phyloP scores from a whole-genome alignment of 2,888 invertebrate genomes.

The Acanthococcus lagerstroemiae region DNA sequence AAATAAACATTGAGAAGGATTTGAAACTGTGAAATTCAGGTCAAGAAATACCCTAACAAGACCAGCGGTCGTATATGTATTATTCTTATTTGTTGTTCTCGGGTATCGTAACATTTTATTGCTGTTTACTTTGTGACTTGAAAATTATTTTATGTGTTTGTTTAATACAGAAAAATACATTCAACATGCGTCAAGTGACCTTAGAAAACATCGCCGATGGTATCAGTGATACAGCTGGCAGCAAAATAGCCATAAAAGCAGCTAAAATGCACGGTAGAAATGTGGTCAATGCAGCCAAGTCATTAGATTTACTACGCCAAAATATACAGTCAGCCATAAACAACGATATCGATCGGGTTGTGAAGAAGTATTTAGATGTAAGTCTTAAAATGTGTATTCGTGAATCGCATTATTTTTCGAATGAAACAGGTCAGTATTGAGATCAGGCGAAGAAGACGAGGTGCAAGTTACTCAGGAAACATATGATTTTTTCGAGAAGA shows the following conservation, averaged over 20 bases:
- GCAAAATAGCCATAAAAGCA: slow-evolving; percentile 44
- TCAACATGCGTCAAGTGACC: slow-evolving; percentile 60
- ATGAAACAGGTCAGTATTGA: too few species aligned
- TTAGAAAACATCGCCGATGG: slow-evolving; percentile 51
- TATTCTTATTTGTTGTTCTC: background rate
- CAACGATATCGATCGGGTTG: slow-evolving; percentile 64
- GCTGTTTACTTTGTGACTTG: background rate
- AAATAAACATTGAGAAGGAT: too few species aligned
- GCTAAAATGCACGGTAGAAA: slow-evolving; percentile 43
- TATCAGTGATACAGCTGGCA: slow-evolving; percentile 12
- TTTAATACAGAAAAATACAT: slow-evolving; percentile 47
- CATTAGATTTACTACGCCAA: slow-evolving; percentile 61
- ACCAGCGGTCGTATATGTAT: too few species aligned
- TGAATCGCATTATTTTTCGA: too few species aligned
- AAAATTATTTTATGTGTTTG: slow-evolving; percentile 20
- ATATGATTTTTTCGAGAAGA: too few species aligned
- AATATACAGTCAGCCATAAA: slow-evolving; percentile 68
- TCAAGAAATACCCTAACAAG: too few species aligned
- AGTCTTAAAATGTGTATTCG: too few species aligned
- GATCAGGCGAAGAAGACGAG: too few species aligned
- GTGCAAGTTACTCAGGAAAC: too few species aligned
- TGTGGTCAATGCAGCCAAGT: slow-evolving; percentile 57
- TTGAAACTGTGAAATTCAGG: too few species aligned
- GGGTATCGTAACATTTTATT: background rate
- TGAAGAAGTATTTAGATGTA: slow-evolving; percentile 67